These are phyloP conservation scores for Neopelma chrysocephalum DNA, from an alignment of 2,797 vertebrate genomes.

Conservation along the genomic window DNA sequence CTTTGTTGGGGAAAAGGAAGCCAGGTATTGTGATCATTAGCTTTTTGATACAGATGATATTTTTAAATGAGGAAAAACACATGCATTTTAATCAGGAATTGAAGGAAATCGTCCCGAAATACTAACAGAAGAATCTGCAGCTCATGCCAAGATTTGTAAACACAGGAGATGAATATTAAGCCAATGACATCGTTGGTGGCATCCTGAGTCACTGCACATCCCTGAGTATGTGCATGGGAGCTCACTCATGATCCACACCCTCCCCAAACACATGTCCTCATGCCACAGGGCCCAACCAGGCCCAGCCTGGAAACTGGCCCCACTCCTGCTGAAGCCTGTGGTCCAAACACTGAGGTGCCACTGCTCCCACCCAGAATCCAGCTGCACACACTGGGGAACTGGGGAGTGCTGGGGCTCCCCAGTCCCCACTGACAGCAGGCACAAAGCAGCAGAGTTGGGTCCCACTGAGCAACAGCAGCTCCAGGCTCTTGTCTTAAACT, in stretches of 20 bases:
- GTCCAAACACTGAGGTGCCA: not conserved
- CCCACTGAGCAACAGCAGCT: not conserved
- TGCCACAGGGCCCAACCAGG: not conserved
- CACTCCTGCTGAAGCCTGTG: not conserved
- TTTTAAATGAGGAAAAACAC: constrained; percentile 53
- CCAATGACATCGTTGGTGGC: not conserved
- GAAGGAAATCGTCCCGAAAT: constrained; percentile 18
- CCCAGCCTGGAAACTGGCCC: not conserved
- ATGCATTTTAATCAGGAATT: constrained; percentile 46
- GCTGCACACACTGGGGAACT: not conserved
- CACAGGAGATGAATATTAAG: not conserved
- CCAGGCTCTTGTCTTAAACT: not conserved
- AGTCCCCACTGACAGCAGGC: rapidly evolving
- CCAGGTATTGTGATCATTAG: constrained; percentile 68
- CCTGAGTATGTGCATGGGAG: rapidly evolving
- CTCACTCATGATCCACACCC: rapidly evolving
- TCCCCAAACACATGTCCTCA: rapidly evolving
- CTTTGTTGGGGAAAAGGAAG: constrained; percentile 62
- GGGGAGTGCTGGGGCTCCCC: not conserved
- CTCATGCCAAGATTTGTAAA: not conserved
- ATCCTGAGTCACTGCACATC: not conserved
- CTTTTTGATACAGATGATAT: constrained; percentile 53
- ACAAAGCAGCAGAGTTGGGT: not conserved
- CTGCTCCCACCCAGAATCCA: rapidly evolving
- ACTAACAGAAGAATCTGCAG: not conserved